phyloP scores from a whole-genome alignment of 1,140 invertebrate species.

The Apis florea region DNA sequence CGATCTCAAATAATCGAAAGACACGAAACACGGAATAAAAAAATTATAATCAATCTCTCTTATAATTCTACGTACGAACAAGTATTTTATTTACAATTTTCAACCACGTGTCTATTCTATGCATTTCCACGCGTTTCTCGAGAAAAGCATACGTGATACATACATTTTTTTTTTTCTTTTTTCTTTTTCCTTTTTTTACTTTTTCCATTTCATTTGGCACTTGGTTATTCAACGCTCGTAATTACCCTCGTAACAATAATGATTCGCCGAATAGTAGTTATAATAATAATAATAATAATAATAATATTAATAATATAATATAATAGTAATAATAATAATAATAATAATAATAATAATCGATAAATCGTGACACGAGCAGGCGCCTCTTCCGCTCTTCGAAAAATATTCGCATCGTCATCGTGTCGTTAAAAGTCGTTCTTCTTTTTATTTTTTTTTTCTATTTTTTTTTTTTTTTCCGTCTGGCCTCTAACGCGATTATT shows the following conservation, averaged over 20 bases:
- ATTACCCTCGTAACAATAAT: neutral
- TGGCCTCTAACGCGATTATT: neutral
- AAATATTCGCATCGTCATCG: neutral
- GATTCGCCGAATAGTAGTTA: neutral
- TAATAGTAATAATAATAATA: no score
- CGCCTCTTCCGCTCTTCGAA: neutral
- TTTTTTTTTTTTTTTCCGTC: neutral
- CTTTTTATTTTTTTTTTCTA: neutral
- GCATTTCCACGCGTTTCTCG: neutral
- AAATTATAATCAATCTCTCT: neutral
- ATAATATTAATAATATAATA: no score
- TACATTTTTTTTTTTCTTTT: neutral
- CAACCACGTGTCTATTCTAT: neutral
- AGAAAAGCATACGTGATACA: constrained; percentile 22
- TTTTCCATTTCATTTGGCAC: constrained; percentile 39
- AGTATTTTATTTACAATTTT: constrained; percentile 39
- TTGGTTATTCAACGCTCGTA: constrained; percentile 1
- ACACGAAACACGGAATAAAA: constrained; percentile 22
- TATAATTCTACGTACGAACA: neutral
- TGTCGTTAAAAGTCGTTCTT: neutral
- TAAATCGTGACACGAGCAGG: neutral
- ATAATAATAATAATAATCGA: neutral
- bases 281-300: no score
- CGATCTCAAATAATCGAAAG: constrained; percentile 6
- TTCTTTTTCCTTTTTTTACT: constrained; percentile 21